A percentile compares a stretch with the other conserved stretches of the same genome.
Conservation (phyloP, 1,140 invertebrate species). For the Chionoecetes opilio region DNA sequence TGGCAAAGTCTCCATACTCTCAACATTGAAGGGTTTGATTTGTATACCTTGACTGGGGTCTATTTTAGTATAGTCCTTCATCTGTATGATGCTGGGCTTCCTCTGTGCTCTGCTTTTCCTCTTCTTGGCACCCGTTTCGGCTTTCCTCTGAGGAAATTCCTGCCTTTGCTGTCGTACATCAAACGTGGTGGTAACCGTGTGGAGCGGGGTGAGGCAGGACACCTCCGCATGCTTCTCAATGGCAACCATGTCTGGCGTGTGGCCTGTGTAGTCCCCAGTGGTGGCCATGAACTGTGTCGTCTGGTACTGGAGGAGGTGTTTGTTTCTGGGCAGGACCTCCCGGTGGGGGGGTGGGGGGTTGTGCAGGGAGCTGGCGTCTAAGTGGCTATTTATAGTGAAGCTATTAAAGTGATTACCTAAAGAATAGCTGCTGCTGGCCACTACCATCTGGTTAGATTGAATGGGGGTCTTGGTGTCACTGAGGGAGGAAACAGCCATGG, state of each 20-base stretch:
- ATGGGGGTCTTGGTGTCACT: conserved; percentile 42
- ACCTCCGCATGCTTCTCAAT: conserved; percentile 50
- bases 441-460: conserved; percentile 49
- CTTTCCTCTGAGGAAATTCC: conserved; percentile 49
- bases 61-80: conserved; percentile 67
- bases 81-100: conserved; percentile 79
- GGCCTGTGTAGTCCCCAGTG: conserved; percentile 42
- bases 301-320: conserved; percentile 60
- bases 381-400: conserved; percentile 44
- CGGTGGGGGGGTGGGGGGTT: conserved; percentile 39
- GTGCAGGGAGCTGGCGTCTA: conserved; percentile 22
- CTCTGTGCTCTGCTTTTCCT: conserved; percentile 80
- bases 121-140: conserved; percentile 79
- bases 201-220: conserved; percentile 53
- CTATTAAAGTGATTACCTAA: conserved; percentile 51
- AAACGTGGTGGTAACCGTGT: conserved; percentile 50
- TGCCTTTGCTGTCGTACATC: conserved; percentile 48
- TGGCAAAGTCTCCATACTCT: conserved; percentile 3
- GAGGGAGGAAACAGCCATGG: conserved; percentile 46
- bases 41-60: background rate
- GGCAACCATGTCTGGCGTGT: background rate
- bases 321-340: conserved; percentile 55
- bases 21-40: conserved; percentile 11
- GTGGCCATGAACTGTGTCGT: conserved; percentile 33
- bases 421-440: conserved; percentile 46